Conservation (phyloP, 2,797 vertebrate species). For the Phoeniculus purpureus region DNA sequence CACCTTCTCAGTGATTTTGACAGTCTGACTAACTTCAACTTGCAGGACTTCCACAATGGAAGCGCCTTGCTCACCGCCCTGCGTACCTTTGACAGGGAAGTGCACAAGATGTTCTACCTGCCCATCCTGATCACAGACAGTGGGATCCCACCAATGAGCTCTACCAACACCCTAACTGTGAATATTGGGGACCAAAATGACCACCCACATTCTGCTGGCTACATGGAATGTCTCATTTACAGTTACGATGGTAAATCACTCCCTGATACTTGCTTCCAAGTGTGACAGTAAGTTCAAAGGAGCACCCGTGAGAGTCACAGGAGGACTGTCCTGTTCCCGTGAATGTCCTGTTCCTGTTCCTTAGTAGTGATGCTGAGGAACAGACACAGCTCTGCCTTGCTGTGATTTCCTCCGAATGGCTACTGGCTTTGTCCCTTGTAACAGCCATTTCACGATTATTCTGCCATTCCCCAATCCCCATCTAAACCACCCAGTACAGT, state of each 20-base stretch:
- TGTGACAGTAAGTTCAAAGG: not conserved
- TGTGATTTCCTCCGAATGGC: not conserved
- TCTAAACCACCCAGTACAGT: not conserved
- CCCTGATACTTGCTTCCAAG: not conserved
- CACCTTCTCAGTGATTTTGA: conserved; percentile 77
- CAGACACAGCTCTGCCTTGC: not conserved
- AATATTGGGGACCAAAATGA: conserved; percentile 89
- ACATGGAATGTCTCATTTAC: conserved; percentile 86
- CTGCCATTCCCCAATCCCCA: not conserved
- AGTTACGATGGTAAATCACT: conserved; percentile 82
- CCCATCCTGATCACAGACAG: conserved; percentile 88
- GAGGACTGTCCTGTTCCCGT: not conserved
- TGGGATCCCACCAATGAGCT: conserved; percentile 86
- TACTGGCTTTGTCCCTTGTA: not conserved
- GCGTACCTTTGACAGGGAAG: conserved; percentile 86
- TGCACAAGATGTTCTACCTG: conserved; percentile 84
- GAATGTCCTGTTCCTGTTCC: not conserved
- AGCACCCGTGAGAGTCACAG: not conserved
- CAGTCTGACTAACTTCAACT: conserved; percentile 79
- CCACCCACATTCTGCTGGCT: conserved; percentile 86
- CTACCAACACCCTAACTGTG: conserved; percentile 85
- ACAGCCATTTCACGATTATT: not conserved
- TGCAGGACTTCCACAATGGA: conserved; percentile 86
- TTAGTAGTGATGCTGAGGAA: not conserved
- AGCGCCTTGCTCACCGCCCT: conserved; percentile 84